Evolutionary conservation across 2,113 vertebrate species (phyloP).

Genomic region (Cyrtonyx montezumae): DNA sequence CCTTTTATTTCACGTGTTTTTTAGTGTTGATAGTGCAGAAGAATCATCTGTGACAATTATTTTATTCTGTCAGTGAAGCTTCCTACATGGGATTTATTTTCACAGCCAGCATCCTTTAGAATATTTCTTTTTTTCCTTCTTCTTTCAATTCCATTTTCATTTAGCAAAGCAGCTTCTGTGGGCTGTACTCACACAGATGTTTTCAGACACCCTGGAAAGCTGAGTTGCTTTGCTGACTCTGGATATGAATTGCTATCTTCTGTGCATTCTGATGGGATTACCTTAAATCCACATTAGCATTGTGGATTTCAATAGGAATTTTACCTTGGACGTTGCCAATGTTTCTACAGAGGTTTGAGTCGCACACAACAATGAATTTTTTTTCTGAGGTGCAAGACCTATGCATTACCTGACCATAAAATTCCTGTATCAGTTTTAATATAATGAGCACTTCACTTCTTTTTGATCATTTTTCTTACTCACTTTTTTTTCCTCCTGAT

Average conservation of each 20-base stretch:
- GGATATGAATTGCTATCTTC: neutral
- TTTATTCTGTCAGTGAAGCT: conserved; percentile 40
- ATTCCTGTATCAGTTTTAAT: neutral
- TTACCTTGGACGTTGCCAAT: neutral
- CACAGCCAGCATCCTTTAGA: conserved; percentile 31
- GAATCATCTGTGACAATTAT: conserved; percentile 43
- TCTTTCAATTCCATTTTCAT: conserved; percentile 22
- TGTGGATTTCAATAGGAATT: neutral
- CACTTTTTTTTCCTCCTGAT: neutral
- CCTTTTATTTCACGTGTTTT: conserved; percentile 19
- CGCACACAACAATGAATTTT: fast-evolving
- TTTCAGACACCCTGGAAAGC: neutral
- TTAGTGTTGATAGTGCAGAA: conserved; percentile 8
- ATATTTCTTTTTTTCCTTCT: conserved; percentile 9
- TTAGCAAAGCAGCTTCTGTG: conserved; percentile 35
- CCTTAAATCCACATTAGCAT: neutral
- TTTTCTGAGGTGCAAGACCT: neutral
- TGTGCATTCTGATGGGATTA: neutral
- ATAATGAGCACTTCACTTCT: neutral
- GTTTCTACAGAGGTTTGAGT: neutral
- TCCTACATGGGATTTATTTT: conserved; percentile 63
- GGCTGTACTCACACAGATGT: conserved; percentile 7
- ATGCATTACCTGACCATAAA: neutral
- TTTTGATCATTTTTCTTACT: neutral
- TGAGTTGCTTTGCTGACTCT: neutral